Evolutionary conservation across 2,113 vertebrate genomes (phyloP).

Genomic region (Daboia siamensis): DNA sequence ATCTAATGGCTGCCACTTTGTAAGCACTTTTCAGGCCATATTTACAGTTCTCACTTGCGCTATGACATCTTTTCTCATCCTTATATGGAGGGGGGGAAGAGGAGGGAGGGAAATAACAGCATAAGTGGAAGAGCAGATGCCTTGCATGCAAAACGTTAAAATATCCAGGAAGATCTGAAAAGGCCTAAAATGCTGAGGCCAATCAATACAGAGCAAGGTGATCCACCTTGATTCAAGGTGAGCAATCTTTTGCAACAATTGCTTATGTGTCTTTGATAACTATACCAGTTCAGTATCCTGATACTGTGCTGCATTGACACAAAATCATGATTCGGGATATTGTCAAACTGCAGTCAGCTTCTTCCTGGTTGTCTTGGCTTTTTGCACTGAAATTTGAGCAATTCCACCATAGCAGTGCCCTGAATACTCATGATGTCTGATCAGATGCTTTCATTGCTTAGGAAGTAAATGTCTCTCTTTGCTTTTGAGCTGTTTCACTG

Average conservation of each 20-base stretch:
- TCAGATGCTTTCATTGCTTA: background rate
- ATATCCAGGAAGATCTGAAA: background rate
- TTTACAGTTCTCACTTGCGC: background rate
- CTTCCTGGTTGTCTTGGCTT: background rate
- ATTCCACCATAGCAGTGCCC: background rate
- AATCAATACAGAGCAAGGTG: background rate
- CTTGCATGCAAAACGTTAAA: background rate
- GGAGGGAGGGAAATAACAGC: background rate
- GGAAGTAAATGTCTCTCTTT: background rate
- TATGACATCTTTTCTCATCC: background rate
- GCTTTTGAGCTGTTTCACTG: background rate
- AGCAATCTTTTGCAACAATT: background rate
- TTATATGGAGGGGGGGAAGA: background rate
- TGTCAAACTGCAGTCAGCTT: background rate
- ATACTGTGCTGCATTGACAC: background rate
- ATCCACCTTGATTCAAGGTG: background rate
- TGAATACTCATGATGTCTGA: background rate
- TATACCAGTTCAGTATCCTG: background rate
- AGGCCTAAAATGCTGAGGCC: background rate
- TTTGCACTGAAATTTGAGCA: background rate
- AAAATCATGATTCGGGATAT: background rate
- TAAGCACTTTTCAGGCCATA: background rate
- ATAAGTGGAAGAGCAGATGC: background rate
- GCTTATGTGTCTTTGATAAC: background rate
- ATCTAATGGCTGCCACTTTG: background rate